Percentiles rank a stretch among this genome's conserved stretches.
These are phyloP conservation scores for Hemiprocne comata DNA, from an alignment of 2,113 vertebrate genomes.

Conservation along the genomic window DNA sequence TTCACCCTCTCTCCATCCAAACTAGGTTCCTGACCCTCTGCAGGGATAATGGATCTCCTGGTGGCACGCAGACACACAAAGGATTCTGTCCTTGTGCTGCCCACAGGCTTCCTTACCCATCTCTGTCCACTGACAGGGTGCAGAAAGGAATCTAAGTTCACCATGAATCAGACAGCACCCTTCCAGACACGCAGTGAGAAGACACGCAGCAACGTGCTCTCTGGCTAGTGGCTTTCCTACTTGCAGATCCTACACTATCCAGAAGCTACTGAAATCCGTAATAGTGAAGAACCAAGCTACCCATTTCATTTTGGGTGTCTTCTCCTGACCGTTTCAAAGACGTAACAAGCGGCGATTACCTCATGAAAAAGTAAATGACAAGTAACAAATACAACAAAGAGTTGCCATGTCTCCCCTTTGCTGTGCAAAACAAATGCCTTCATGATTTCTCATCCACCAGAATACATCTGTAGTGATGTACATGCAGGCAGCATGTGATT, in stretches of 20 bases:
- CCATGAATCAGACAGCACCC: not conserved
- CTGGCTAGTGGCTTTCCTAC: not conserved
- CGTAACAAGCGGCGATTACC: not conserved
- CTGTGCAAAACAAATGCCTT: not conserved
- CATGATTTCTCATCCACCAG: not conserved
- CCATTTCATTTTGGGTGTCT: rapidly evolving
- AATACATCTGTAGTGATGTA: not conserved
- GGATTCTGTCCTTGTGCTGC: not conserved
- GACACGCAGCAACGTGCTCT: not conserved
- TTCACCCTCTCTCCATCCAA: rapidly evolving
- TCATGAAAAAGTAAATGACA: not conserved
- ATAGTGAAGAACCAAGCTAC: not conserved
- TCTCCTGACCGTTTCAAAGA: not conserved
- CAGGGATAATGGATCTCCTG: not conserved
- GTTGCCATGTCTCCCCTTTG: not conserved
- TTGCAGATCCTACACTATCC: not conserved
- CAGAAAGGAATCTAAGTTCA: not conserved
- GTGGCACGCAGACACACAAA: rapidly evolving
- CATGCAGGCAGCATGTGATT: rapidly evolving
- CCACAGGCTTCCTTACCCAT: not conserved
- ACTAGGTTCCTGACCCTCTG: not conserved
- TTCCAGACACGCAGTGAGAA: not conserved
- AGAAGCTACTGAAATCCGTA: not conserved
- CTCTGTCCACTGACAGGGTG: not conserved
- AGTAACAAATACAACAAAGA: not conserved